Evolutionary conservation across 2,797 vertebrate species (phyloP).

Genomic region (Lepus townsendii): DNA sequence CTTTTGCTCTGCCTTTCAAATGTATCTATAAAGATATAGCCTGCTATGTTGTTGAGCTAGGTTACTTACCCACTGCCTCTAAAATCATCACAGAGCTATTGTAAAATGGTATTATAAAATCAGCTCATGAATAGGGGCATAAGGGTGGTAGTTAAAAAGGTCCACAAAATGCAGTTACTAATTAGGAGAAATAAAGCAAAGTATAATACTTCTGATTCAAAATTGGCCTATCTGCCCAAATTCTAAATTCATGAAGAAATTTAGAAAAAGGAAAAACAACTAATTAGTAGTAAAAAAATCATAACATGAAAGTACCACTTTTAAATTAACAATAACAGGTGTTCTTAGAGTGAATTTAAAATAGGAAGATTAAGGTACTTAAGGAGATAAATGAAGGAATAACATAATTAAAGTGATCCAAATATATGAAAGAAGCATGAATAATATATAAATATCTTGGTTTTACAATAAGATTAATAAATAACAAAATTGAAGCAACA

Average conservation of each 20-base stretch:
- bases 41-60: not conserved
- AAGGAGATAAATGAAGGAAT: not conserved
- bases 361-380: not conserved
- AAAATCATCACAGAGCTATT: not conserved
- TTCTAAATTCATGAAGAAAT: not conserved
- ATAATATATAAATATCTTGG: not conserved
- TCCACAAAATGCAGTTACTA: not conserved
- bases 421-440: not conserved
- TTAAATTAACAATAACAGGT: not conserved
- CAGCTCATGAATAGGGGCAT: not conserved
- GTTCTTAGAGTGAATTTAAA: conserved; percentile 2
- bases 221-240: not conserved
- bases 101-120: not conserved
- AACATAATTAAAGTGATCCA: not conserved
- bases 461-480: conserved; percentile 6
- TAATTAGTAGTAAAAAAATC: not conserved
- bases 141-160: not conserved
- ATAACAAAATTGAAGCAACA: not conserved
- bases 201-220: not conserved
- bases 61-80: not conserved
- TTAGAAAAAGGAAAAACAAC: not conserved
- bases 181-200: not conserved
- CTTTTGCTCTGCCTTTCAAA: too few relatives aligned
- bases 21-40: not conserved
- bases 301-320: not conserved